Base-by-base conservation (phyloP, 2,888 invertebrate species). In the Oxytorus armatus region DNA sequence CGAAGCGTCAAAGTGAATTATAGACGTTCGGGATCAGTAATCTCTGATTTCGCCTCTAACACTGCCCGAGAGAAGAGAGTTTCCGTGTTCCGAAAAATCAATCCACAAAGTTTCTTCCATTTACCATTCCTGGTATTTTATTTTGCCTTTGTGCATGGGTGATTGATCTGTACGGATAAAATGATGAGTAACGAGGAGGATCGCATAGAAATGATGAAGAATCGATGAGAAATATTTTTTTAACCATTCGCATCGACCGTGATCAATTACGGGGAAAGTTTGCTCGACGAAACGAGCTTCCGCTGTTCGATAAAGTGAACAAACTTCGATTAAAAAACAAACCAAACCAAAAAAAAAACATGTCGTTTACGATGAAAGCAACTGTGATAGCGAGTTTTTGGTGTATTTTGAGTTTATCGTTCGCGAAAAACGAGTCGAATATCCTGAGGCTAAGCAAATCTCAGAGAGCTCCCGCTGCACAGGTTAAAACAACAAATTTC, bases 371-470 rank as follows among this genome's bases (percentile, higher is more conserved):
- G 23, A 53, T 65, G 29, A 75, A 53, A 69, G 39, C 75, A 57
- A 44, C n/a, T 36, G 47, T 68, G 63, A 66, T 42, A 21, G 18
- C 79, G 39, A 68, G 73, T 36, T 57, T 81, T 39, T 74, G n/a
- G 16, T 44, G 63, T n/a, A 16, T 70, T 0, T 7, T 79, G 18
- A 29, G 36, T 55, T 10, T 33, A 7, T 72, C 57, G 11, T 23
- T 39, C 0, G 44, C 61, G 0, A 83, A 53, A 23, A 87, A 85
- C 53, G 87, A 85, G 39, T 88, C 89, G 44, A 89, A 89, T 61
- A 89, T 89, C 29, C 68, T 89, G 21, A 76, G 85, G 11, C 44
- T 89, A 18, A 85, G 89, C 23, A 89, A 85, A 69, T 72, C 66
- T 3, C 86, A 73, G 7, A 85, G 47, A 10, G 36, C 18, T 4